A percentile compares a stretch with the other conserved stretches of the same genome.
These are phyloP conservation scores for Labeo catla DNA, from an alignment of 2,113 vertebrate genomes.

Conservation along the genomic window DNA sequence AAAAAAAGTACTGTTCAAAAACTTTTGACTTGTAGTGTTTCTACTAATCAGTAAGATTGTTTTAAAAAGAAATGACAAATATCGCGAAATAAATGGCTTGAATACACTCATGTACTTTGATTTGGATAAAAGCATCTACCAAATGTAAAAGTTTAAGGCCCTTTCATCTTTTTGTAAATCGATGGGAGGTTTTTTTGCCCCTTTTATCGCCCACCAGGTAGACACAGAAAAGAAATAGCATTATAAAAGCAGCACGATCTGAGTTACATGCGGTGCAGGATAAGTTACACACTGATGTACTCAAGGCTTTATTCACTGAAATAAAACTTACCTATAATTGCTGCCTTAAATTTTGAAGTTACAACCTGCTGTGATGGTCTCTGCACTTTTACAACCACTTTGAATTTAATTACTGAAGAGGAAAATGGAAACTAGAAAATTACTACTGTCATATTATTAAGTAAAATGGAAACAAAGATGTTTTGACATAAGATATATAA, in stretches of 20 bases:
- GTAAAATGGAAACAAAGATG: background rate
- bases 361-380: background rate
- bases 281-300: background rate
- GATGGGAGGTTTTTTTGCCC: background rate
- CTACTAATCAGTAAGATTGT: background rate
- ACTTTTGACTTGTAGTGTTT: background rate
- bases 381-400: background rate
- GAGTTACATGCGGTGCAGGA: background rate
- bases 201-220: background rate
- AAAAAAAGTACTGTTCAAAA: no score
- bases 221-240: background rate
- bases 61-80: background rate
- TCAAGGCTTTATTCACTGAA: background rate
- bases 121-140: background rate
- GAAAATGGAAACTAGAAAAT: slow-evolving; percentile 12
- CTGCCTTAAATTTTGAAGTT: background rate
- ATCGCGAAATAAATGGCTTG: background rate
- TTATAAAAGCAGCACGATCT: background rate
- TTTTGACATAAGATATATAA: background rate
- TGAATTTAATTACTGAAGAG: background rate
- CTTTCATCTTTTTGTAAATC: background rate
- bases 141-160: background rate
- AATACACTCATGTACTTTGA: background rate
- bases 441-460: background rate
- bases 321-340: background rate